phyloP scores from a whole-genome alignment of 2,113 vertebrate genomes.

The Melospiza melodia region DNA sequence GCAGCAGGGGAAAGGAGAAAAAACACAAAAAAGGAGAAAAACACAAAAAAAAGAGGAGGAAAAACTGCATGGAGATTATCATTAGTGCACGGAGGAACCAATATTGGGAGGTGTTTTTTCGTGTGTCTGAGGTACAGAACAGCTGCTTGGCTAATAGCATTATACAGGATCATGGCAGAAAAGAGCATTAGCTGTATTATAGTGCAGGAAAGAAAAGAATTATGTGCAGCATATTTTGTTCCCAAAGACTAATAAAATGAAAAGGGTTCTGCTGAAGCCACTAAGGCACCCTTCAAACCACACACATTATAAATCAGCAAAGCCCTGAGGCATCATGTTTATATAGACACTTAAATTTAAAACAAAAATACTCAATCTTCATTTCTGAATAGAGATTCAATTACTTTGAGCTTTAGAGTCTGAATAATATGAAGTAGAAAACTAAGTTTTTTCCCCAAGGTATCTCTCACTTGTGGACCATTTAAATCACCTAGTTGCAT shows the following conservation, averaged over 20 bases:
- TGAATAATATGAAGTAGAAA: conserved; percentile 67
- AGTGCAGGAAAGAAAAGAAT: conserved; percentile 48
- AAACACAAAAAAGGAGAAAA: background rate
- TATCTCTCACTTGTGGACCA: conserved; percentile 64
- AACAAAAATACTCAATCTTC: conserved; percentile 75
- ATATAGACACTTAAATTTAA: conserved; percentile 77
- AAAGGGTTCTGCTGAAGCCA: conserved; percentile 59
- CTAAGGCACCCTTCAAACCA: conserved; percentile 53
- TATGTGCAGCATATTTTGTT: conserved; percentile 41
- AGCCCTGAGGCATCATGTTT: conserved; percentile 69
- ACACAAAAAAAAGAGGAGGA: background rate
- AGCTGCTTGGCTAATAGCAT: conserved; percentile 61
- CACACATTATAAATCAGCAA: conserved; percentile 64
- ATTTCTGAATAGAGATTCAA: conserved; percentile 73
- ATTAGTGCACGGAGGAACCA: background rate
- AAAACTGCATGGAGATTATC: background rate
- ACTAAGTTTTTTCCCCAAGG: conserved; percentile 66
- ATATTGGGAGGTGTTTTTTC: background rate
- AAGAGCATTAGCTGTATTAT: conserved; percentile 49
- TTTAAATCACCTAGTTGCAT: conserved; percentile 71
- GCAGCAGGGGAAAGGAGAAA: background rate
- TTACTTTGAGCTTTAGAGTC: conserved; percentile 71
- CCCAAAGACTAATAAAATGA: conserved; percentile 62
- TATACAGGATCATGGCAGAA: conserved; percentile 42
- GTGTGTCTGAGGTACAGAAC: conserved; percentile 33